phyloP scores from a whole-genome alignment of 2,888 invertebrate species.

The Troides oblongomaculatus region DNA sequence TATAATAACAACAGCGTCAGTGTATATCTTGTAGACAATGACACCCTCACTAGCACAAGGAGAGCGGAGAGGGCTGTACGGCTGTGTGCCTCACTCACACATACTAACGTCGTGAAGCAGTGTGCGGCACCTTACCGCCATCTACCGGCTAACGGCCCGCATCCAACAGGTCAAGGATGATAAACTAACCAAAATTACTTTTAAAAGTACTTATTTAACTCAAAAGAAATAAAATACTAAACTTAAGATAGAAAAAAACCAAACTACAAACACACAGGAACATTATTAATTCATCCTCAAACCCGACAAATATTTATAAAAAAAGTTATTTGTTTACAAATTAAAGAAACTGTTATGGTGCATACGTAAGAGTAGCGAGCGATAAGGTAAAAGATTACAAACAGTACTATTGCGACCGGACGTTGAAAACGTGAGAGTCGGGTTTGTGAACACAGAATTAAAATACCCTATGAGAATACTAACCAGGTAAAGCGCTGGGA shows the following conservation, averaged over 20 bases:
- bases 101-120: constrained; percentile 39
- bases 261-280: neutral
- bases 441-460: constrained; percentile 43
- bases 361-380: constrained; percentile 59
- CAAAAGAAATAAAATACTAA: constrained; percentile 31
- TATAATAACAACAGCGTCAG: constrained; percentile 41
- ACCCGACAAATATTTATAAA: constrained; percentile 32
- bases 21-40: constrained; percentile 48
- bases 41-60: constrained; percentile 47
- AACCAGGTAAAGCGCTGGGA: constrained; percentile 84
- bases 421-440: constrained; percentile 56
- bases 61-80: constrained; percentile 31
- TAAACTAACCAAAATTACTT: constrained; percentile 68
- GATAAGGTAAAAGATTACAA: constrained; percentile 74
- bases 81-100: constrained; percentile 60
- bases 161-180: constrained; percentile 67
- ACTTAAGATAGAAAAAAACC: neutral
- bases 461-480: constrained; percentile 52
- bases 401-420: constrained; percentile 56
- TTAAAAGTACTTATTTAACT: constrained; percentile 49
- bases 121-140: constrained; percentile 60
- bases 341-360: constrained; percentile 62
- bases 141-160: constrained; percentile 58
- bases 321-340: constrained; percentile 65
- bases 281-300: constrained; percentile 31